Evolutionary conservation across 2,113 vertebrate genomes (phyloP).

Genomic region (Melanostigma gelatinosum): DNA sequence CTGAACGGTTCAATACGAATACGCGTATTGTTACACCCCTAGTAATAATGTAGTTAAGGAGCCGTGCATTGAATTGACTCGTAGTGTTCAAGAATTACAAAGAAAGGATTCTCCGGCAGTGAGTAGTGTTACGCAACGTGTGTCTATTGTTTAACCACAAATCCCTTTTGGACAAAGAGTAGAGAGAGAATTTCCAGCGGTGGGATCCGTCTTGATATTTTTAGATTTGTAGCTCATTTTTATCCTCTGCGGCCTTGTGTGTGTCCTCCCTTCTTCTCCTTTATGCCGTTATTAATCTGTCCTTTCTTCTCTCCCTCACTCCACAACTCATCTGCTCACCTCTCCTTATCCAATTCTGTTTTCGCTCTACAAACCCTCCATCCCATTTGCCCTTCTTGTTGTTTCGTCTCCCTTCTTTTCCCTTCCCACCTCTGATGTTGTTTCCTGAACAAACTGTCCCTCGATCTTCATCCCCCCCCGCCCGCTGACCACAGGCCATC

Average conservation of each 20-base stretch:
- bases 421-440: conserved; percentile 8
- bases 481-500: conserved; percentile 82
- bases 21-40: too few species aligned
- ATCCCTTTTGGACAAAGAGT: conserved; percentile 45
- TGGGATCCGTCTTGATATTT: conserved; percentile 50
- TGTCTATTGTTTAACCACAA: conserved; percentile 49
- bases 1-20: too few species aligned
- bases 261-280: conserved; percentile 26
- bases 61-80: conserved; percentile 24
- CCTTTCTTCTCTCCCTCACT: conserved; percentile 37
- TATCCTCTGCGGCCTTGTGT: conserved; percentile 50
- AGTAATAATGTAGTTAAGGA: background rate
- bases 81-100: conserved; percentile 25
- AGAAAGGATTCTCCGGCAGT: conserved; percentile 16
- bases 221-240: conserved; percentile 57
- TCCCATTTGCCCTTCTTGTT: background rate
- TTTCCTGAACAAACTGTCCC: background rate
- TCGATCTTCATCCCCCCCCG: conserved; percentile 20
- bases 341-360: conserved; percentile 9
- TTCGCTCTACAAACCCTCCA: background rate
- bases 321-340: conserved; percentile 11
- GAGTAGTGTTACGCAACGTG: conserved; percentile 30
- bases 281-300: conserved; percentile 29
- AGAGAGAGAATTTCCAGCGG: conserved; percentile 27
- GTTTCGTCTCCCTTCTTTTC: conserved; percentile 9